Conservation (phyloP, 2,888 invertebrate species). For the Conchocele bisecta region DNA sequence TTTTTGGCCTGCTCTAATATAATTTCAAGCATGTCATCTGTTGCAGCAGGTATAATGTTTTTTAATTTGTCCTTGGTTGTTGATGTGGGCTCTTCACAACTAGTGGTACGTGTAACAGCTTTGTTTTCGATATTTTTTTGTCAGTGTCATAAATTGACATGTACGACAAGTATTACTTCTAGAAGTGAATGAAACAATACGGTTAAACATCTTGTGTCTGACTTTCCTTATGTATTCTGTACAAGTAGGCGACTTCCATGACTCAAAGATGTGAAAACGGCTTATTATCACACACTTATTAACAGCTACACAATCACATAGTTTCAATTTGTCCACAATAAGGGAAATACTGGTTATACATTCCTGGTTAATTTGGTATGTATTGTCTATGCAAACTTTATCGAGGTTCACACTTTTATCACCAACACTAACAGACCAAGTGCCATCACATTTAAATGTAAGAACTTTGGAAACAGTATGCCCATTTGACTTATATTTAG, state of each 20-base stretch:
- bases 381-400: constrained; percentile 9
- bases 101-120: background rate
- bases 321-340: constrained; percentile 4
- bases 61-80: constrained; percentile 15
- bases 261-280: constrained; percentile 29
- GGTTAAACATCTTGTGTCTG: constrained; percentile 22
- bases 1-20: constrained; percentile 40
- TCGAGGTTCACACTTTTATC: too few relatives aligned
- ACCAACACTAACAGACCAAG: too few relatives aligned
- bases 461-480: too few relatives aligned
- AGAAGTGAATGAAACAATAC: constrained; percentile 20
- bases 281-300: constrained; percentile 27
- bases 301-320: constrained; percentile 26
- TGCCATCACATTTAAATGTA: too few relatives aligned
- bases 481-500: too few relatives aligned
- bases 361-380: constrained; percentile 6
- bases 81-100: background rate
- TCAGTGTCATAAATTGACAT: constrained; percentile 36
- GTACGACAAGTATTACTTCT: constrained; percentile 7
- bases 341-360: constrained; percentile 27
- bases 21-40: constrained; percentile 36
- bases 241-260: background rate
- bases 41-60: constrained; percentile 30
- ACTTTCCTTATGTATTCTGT: constrained; percentile 16
- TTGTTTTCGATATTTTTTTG: background rate